These are phyloP conservation scores for Steatornis caripensis DNA, from an alignment of 2,113 vertebrate genomes.

Conservation along the genomic window DNA sequence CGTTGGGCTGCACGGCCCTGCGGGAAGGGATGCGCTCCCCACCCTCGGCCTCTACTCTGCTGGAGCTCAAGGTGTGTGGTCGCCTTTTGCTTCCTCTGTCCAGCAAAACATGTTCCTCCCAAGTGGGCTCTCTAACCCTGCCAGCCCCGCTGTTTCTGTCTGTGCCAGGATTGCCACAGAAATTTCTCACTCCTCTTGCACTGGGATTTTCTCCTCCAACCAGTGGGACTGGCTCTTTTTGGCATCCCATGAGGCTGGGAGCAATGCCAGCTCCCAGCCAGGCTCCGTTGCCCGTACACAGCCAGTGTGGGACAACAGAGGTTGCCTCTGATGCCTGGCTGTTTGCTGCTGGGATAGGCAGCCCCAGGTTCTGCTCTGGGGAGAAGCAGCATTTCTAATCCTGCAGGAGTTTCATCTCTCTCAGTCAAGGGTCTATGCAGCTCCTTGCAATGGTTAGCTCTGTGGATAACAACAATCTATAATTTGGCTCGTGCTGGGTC, in stretches of 20 bases:
- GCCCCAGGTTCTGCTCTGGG: not conserved
- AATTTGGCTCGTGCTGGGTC: not conserved
- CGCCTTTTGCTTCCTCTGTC: not conserved
- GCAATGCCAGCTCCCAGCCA: not conserved
- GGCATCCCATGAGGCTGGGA: not conserved
- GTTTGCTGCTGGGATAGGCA: not conserved
- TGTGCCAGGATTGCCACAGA: not conserved
- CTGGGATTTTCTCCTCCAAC: not conserved
- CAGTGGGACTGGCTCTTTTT: not conserved
- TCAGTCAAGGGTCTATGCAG: not conserved
- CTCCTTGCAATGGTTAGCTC: not conserved
- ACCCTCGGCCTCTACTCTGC: not conserved
- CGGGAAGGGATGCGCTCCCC: not conserved
- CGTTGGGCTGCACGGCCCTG: accelerated
- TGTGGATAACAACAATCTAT: not conserved
- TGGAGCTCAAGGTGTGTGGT: not conserved
- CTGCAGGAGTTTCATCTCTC: not conserved
- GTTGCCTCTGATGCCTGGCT: not conserved
- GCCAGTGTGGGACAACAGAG: not conserved
- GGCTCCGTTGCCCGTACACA: not conserved
- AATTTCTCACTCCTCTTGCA: not conserved
- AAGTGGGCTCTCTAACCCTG: not conserved
- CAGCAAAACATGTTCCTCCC: not conserved
- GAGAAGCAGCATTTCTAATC: not conserved
- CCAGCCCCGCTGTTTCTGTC: not conserved